Conservation (phyloP, 1,140 invertebrate genomes). For the Dryas iulia region DNA sequence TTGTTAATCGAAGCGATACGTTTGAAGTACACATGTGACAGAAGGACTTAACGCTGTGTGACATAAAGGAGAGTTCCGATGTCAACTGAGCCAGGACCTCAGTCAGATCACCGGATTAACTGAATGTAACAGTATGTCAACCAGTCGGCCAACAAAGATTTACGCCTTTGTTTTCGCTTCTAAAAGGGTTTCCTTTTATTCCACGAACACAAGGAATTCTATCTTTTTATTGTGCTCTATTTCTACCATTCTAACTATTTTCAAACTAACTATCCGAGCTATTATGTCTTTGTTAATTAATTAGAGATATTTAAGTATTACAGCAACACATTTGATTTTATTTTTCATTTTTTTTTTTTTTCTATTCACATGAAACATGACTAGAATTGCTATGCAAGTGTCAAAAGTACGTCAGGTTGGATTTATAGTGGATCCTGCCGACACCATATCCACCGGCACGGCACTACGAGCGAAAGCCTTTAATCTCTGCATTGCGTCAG, state of each 20-base stretch:
- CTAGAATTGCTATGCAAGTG: constrained; percentile 20
- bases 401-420: constrained; percentile 45
- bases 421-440: constrained; percentile 58
- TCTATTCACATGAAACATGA: not conserved
- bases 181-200: constrained; percentile 51
- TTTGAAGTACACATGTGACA: constrained; percentile 20
- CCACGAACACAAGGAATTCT: constrained; percentile 9
- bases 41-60: constrained; percentile 18
- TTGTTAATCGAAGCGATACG: not conserved
- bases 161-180: constrained; percentile 64
- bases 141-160: constrained; percentile 62
- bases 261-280: not conserved
- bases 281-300: constrained; percentile 1
- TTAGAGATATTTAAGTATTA: not conserved
- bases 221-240: constrained; percentile 7
- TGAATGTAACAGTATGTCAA: constrained; percentile 70
- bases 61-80: constrained; percentile 21
- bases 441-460: constrained; percentile 51
- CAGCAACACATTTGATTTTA: not conserved
- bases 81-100: constrained; percentile 43
- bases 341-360: not conserved
- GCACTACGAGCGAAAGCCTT: constrained; percentile 67
- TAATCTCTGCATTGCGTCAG: constrained; percentile 77
- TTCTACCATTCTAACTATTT: not conserved
- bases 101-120: constrained; percentile 71